phyloP scores from a whole-genome alignment of 2,113 vertebrate species.

The Perognathus longimembris region DNA sequence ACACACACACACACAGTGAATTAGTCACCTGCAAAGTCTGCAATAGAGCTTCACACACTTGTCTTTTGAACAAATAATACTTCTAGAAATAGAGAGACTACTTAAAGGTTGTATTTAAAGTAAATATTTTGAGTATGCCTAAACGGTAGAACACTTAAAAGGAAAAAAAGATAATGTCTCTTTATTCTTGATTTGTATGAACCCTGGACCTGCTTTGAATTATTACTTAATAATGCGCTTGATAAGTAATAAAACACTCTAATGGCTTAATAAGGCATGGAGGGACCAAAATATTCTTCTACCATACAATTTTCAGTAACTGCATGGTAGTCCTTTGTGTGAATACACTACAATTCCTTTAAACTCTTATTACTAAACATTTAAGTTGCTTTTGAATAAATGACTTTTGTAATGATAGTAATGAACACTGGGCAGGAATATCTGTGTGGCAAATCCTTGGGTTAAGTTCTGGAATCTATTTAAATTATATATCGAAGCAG shows the following conservation, averaged over 20 bases:
- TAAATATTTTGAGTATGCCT: neutral
- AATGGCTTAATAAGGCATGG: neutral
- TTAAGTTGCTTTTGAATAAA: neutral
- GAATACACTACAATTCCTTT: neutral
- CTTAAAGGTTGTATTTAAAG: constrained; percentile 38
- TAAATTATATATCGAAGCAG: neutral
- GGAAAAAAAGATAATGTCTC: neutral
- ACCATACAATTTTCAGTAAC: neutral
- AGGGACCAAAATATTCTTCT: neutral
- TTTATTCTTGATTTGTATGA: neutral
- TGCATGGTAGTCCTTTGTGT: neutral
- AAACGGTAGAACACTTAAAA: neutral
- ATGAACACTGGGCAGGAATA: neutral
- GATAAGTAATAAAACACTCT: neutral
- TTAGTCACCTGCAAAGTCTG: neutral
- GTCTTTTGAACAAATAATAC: constrained; percentile 48
- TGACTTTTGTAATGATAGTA: constrained; percentile 19
- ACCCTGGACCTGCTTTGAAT: neutral
- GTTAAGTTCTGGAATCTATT: neutral
- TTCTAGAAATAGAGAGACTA: constrained; percentile 47
- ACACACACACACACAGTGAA: neutral
- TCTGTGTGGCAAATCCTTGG: neutral
- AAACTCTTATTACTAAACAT: neutral
- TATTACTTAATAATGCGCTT: neutral
- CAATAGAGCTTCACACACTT: neutral